These are phyloP conservation scores for Pristionchus arcanus DNA, from an alignment of 2,888 invertebrate species.

Conservation along the genomic window DNA sequence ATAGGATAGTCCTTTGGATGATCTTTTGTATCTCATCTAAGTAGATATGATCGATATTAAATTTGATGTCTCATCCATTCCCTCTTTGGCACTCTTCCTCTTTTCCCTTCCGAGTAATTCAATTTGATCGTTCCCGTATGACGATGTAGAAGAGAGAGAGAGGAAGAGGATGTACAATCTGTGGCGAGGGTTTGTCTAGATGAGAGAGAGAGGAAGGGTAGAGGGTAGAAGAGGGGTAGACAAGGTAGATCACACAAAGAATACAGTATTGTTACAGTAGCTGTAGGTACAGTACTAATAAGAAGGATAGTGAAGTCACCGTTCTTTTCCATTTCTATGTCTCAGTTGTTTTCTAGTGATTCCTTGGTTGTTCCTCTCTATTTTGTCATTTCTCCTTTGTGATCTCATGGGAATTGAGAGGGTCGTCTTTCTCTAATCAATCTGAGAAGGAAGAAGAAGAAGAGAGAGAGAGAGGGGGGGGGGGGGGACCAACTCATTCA, in stretches of 20 bases:
- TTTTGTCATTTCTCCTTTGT: constrained; percentile 38
- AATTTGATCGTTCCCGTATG: constrained; percentile 49
- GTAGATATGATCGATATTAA: background rate
- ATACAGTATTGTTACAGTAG: background rate
- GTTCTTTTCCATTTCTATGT: background rate
- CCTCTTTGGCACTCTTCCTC: constrained; percentile 18
- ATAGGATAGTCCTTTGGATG: background rate
- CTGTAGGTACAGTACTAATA: background rate
- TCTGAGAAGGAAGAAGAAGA: constrained; percentile 7
- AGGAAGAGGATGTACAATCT: constrained; percentile 33
- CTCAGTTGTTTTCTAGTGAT: constrained; percentile 28
- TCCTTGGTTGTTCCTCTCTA: constrained; percentile 27
- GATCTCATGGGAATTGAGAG: constrained; percentile 2
- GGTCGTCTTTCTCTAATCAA: constrained; percentile 5
- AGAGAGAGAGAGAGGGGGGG: background rate
- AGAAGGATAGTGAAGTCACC: background rate
- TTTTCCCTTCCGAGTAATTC: constrained; percentile 20
- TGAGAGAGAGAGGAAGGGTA: background rate
- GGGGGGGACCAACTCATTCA: constrained; percentile 1
- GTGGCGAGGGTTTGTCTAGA: background rate
- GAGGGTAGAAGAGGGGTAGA: background rate
- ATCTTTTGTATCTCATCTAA: background rate
- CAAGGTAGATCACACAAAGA: constrained; percentile 16
- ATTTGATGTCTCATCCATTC: background rate
- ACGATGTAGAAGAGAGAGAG: constrained; percentile 12